These are phyloP conservation scores for Hippocampus comes DNA, from an alignment of 2,113 vertebrate species.

Conservation along the genomic window DNA sequence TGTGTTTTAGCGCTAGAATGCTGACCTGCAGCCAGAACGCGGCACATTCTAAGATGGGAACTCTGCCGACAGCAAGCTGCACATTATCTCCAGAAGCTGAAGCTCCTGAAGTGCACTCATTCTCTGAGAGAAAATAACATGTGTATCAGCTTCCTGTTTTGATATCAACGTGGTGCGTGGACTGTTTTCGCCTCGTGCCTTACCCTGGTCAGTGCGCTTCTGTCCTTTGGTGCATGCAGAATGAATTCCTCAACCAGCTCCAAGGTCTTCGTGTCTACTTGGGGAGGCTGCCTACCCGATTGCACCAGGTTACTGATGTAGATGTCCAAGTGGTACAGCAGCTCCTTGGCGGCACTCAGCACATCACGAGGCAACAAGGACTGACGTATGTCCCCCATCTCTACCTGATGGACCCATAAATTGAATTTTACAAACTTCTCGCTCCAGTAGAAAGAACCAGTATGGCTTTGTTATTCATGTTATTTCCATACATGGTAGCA, in stretches of 20 bases:
- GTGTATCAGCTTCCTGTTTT: neutral
- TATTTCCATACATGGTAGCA: neutral
- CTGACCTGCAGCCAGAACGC: constrained; percentile 94
- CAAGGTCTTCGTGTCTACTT: constrained; percentile 76
- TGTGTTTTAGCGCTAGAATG: neutral
- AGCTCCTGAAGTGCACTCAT: constrained; percentile 93
- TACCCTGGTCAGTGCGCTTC: constrained; percentile 81
- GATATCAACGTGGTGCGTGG: neutral
- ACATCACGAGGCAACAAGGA: constrained; percentile 91
- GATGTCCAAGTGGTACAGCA: constrained; percentile 93
- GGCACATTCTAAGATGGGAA: constrained; percentile 91
- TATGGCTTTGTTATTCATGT: too few species aligned
- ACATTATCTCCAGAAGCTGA: constrained; percentile 98
- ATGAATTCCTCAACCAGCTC: constrained; percentile 93
- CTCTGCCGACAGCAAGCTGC: constrained; percentile 88
- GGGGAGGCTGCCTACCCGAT: constrained; percentile 78
- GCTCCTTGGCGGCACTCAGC: constrained; percentile 91
- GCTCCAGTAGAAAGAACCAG: too few species aligned
- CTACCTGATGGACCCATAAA: too few species aligned
- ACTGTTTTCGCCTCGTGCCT: neutral
- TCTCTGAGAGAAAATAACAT: constrained; percentile 68
- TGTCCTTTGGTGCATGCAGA: constrained; percentile 87
- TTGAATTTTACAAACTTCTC: too few species aligned
- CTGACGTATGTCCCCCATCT: too few species aligned
- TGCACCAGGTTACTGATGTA: constrained; percentile 92